These are phyloP conservation scores for Luperina testacea DNA, from an alignment of 2,888 invertebrate genomes.

Conservation along the genomic window DNA sequence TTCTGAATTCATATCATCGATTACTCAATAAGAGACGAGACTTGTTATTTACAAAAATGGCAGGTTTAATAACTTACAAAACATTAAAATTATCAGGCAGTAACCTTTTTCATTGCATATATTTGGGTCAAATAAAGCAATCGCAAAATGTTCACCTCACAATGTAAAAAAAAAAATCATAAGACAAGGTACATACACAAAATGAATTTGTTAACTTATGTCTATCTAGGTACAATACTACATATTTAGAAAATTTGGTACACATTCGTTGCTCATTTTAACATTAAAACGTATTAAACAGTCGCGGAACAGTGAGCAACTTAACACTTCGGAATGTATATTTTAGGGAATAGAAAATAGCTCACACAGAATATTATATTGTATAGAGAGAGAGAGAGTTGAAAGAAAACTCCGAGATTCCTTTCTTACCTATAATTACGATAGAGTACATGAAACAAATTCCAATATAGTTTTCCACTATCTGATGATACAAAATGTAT, in stretches of 20 bases:
- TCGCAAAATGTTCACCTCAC: slow-evolving; percentile 46
- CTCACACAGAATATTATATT: slow-evolving; percentile 63
- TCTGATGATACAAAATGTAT: slow-evolving; percentile 72
- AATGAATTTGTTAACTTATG: slow-evolving; percentile 80
- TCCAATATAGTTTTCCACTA: slow-evolving; percentile 65
- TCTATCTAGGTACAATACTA: slow-evolving; percentile 86
- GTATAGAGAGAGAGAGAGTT: slow-evolving; percentile 62
- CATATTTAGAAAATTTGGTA: slow-evolving; percentile 88
- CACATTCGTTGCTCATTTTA: slow-evolving; percentile 88
- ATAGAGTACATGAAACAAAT: slow-evolving; percentile 64
- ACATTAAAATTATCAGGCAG: slow-evolving; percentile 59
- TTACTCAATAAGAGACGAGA: slow-evolving; percentile 59
- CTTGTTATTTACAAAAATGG: slow-evolving; percentile 72
- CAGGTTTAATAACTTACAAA: slow-evolving; percentile 62
- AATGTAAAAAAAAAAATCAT: slow-evolving; percentile 64
- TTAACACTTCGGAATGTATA: slow-evolving; percentile 86
- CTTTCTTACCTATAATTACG: slow-evolving; percentile 69
- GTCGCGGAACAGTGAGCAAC: slow-evolving; percentile 79
- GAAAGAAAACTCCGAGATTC: slow-evolving; percentile 76
- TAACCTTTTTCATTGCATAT: slow-evolving; percentile 44
- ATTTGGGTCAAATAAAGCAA: slow-evolving; percentile 41
- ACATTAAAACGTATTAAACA: slow-evolving; percentile 74
- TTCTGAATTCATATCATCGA: slow-evolving; percentile 55
- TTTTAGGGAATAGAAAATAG: slow-evolving; percentile 72
- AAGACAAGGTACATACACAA: slow-evolving; percentile 72